Conservation (phyloP, 2,113 vertebrate species). For the Ciconia stormi region DNA sequence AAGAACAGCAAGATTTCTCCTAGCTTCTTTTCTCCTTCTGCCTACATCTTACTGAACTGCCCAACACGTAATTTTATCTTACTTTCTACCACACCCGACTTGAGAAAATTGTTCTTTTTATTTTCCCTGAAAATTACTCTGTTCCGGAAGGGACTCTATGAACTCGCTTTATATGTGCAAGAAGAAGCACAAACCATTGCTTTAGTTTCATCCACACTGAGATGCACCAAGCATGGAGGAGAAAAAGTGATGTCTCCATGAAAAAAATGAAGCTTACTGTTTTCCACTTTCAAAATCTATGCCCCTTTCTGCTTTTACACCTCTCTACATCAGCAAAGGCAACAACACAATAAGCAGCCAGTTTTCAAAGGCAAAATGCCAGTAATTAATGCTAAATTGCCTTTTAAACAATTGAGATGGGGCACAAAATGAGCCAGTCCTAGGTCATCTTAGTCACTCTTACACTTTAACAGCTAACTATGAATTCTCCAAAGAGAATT, state of each 20-base stretch:
- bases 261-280: neutral
- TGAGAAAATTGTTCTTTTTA: neutral
- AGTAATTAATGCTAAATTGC: neutral
- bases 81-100: neutral
- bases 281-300: neutral
- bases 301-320: neutral
- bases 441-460: neutral
- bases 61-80: neutral
- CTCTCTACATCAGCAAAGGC: neutral
- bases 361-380: neutral
- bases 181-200: neutral
- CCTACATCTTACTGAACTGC: neutral
- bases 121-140: neutral
- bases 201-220: neutral
- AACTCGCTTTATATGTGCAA: neutral
- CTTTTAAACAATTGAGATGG: neutral
- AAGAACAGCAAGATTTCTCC: neutral
- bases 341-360: neutral
- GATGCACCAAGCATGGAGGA: neutral
- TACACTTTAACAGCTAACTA: neutral
- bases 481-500: neutral
- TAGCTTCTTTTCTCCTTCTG: neutral
- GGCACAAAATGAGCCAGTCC: neutral
- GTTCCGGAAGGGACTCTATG: neutral
- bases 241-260: neutral